A percentile compares a stretch with the other conserved stretches of the same genome.
These are phyloP conservation scores for Cyprinodon diabolis DNA, from an alignment of 2,797 vertebrate genomes.

Conservation along the genomic window DNA sequence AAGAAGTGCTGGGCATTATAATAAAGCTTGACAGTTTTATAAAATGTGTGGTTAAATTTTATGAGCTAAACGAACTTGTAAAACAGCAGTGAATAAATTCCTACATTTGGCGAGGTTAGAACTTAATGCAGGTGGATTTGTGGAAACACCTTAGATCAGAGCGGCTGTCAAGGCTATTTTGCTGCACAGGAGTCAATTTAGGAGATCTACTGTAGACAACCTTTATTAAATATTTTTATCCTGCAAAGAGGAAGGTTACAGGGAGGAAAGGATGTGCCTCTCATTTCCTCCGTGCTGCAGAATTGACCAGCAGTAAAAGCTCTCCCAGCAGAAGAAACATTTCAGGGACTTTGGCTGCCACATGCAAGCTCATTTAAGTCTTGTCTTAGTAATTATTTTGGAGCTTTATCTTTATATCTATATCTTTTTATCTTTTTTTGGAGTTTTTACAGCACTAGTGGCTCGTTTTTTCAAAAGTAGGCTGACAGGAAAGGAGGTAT, in stretches of 20 bases:
- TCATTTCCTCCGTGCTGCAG: background rate
- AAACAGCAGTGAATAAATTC: conserved; percentile 4
- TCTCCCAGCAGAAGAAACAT: background rate
- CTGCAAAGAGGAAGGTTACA: background rate
- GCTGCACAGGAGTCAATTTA: background rate
- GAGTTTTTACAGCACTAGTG: too few species aligned
- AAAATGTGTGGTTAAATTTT: background rate
- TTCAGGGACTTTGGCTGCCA: background rate
- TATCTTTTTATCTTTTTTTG: too few species aligned
- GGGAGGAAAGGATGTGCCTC: background rate
- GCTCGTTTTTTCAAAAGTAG: too few species aligned
- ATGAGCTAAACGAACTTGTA: conserved; percentile 5
- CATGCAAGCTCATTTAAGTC: background rate
- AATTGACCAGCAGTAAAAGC: background rate
- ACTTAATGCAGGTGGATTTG: conserved; percentile 11
- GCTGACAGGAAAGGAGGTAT: too few species aligned
- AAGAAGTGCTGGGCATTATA: background rate
- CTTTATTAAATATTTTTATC: conserved; percentile 9
- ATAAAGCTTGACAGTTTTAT: background rate
- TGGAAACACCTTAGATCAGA: conserved; percentile 8
- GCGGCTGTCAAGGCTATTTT: background rate
- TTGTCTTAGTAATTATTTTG: background rate
- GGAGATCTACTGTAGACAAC: conserved; percentile 15
- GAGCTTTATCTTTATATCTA: background rate
- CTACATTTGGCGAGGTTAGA: background rate